phyloP scores from a whole-genome alignment of 92 coral and sea anemone genomes.

The Pocillopora meandrina region DNA sequence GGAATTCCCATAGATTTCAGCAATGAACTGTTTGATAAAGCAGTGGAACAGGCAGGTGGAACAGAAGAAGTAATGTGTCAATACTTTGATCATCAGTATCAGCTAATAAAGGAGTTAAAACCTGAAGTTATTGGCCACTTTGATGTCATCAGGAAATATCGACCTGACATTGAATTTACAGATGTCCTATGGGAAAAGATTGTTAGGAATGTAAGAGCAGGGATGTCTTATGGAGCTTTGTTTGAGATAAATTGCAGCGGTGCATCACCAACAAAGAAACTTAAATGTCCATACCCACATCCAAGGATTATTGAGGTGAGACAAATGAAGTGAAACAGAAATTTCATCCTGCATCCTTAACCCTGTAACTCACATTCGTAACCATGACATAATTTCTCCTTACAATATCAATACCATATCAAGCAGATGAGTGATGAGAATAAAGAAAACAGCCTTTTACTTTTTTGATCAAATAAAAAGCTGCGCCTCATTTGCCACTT shows the following conservation, averaged over 20 bases:
- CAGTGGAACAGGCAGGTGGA: constrained; percentile 58
- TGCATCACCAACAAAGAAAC: constrained; percentile 49
- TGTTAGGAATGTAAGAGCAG: constrained; percentile 61
- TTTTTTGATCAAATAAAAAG: no score
- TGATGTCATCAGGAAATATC: constrained; percentile 63
- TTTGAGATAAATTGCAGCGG: constrained; percentile 75
- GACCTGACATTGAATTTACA: constrained; percentile 57
- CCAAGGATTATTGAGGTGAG: constrained; percentile 58
- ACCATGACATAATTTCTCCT: no score
- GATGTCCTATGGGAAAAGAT: constrained; percentile 57
- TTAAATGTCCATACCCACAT: constrained; percentile 66
- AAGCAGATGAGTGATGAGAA: no score
- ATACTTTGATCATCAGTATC: constrained; percentile 69
- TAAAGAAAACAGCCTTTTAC: no score
- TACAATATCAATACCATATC: no score
- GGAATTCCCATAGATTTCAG: constrained; percentile 66
- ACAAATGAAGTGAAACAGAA: not conserved
- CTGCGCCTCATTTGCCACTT: no score
- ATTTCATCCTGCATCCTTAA: not conserved
- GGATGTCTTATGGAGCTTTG: constrained; percentile 71
- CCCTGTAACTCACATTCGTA: not conserved
- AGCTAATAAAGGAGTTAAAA: constrained; percentile 47
- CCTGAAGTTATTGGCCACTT: constrained; percentile 78
- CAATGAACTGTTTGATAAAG: constrained; percentile 42
- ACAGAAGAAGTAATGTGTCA: constrained; percentile 56